Evolutionary conservation across 2,113 vertebrate species (phyloP), one percentile per base, ranked within the genome.

Genomic region (Pomatostomus ruficeps): DNA sequence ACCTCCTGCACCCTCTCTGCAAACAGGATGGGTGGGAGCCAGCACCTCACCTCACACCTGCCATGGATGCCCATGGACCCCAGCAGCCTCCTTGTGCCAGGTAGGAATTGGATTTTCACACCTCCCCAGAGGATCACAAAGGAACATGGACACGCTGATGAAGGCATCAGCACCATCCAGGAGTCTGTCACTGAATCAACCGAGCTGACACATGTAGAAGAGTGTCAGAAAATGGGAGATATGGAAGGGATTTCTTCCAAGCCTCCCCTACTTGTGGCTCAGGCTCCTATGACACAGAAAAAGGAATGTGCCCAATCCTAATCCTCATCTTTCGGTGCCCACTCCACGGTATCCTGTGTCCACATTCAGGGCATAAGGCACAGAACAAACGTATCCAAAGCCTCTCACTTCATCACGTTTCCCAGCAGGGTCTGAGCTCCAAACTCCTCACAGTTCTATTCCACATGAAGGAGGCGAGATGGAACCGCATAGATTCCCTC

Each of bases 331-430:
- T 48, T 31, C 5, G 38, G 46, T 31, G 35, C 12, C 31, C 18
- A 6, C 9, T 40, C 42, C 36, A 12, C 5, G 2, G 3, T 45
- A 55, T 5, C 4, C 1, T 9, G 4, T 0, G 7, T 5, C 22
- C 54, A 12, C 4, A 9, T 11, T 16, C 24, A 9, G 21, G 24
- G 26, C 15, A 19, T 3, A 38, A 68, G 33, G 48, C n/a, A 74
- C 48, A 14, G 19, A 57, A 43, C n/a, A 61, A 38, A n/a, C 14
- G 8, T 45, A 33, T 1, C 70, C 70, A 62, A 43, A 85, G 36
- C 42, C 46, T 52, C 66, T 46, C 55, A 12, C 36, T n/a, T 19
- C 17, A 12, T 9, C n/a, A 36, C 48, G 14, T 16, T 55, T 43
- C 29, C 62, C 61, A 78, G 61, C 49, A 54, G 48, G 24, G 7